Percentiles rank a stretch among this genome's conserved stretches.
These are phyloP conservation scores for Ptychoptera contaminata DNA, from an alignment of 2,888 invertebrate genomes.

Conservation along the genomic window DNA sequence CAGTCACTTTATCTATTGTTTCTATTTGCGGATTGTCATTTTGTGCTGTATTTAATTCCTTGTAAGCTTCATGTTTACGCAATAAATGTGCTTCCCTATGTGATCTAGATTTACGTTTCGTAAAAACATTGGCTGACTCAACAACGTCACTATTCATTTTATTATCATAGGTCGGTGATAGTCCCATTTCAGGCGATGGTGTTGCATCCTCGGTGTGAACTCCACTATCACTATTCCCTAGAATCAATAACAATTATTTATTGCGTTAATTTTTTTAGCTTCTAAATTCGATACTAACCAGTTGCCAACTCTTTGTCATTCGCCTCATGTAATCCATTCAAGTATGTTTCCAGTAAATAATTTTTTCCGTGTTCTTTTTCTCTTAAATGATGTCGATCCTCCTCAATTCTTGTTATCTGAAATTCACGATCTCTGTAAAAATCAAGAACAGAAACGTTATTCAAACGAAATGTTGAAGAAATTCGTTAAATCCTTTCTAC, in stretches of 20 bases:
- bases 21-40: no score
- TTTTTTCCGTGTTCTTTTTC: slow-evolving; percentile 64
- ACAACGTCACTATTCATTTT: slow-evolving; percentile 3
- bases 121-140: not conserved
- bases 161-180: slow-evolving; percentile 6
- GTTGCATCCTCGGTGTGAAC: slow-evolving; percentile 45
- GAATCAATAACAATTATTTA: slow-evolving; percentile 4
- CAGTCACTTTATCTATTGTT: slow-evolving; percentile 24
- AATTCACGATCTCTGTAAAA: slow-evolving; percentile 57
- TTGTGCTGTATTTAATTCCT: slow-evolving; percentile 20
- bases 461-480: no score
- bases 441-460: no score
- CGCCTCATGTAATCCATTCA: slow-evolving; percentile 39
- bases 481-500: slow-evolving; percentile 15
- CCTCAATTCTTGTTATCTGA: slow-evolving; percentile 62
- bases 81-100: slow-evolving; percentile 37
- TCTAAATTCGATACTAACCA: slow-evolving; percentile 43
- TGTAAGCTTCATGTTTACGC: slow-evolving; percentile 39
- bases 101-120: slow-evolving; percentile 16
- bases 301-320: slow-evolving; percentile 17
- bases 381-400: slow-evolving; percentile 55
- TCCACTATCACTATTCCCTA: slow-evolving; percentile 52
- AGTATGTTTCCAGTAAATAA: slow-evolving; percentile 62
- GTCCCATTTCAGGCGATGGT: slow-evolving; percentile 25
- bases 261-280: slow-evolving; percentile 1